Conservation (phyloP, 2,113 vertebrate species). For the Xiphorhynchus elegans region DNA sequence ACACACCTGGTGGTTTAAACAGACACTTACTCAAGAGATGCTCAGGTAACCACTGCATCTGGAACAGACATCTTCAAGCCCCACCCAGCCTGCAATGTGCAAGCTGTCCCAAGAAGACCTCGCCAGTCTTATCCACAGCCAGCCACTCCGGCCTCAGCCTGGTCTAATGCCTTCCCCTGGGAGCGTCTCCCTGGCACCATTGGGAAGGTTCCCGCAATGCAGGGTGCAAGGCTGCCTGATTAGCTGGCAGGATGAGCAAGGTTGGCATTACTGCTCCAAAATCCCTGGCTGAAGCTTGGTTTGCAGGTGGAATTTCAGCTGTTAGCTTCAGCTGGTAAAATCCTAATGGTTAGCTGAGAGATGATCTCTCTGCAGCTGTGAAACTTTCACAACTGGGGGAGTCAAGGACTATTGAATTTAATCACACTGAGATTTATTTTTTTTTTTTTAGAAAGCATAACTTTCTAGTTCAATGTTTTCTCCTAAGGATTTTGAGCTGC, state of each 20-base stretch:
- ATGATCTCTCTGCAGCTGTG: neutral
- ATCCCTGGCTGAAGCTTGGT: neutral
- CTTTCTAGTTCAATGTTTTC: neutral
- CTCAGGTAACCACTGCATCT: neutral
- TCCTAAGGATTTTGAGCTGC: neutral
- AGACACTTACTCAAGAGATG: neutral
- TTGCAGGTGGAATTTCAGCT: neutral
- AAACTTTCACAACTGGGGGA: neutral
- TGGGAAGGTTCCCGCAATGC: neutral
- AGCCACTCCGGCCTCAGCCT: neutral
- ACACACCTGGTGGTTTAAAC: neutral
- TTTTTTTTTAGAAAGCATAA: neutral
- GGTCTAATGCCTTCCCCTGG: neutral
- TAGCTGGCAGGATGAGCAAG: neutral
- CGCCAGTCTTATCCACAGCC: neutral
- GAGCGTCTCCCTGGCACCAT: rapidly evolving
- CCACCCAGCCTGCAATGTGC: neutral
- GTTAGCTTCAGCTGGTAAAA: neutral
- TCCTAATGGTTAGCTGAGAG: neutral
- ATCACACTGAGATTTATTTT: neutral
- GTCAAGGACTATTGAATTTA: neutral
- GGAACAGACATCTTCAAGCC: neutral
- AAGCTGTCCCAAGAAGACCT: neutral
- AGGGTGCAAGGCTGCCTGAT: neutral
- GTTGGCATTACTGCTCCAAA: neutral